Evolutionary conservation across 2,888 invertebrate genomes (phyloP).

Genomic region (Callyntrura sp.): DNA sequence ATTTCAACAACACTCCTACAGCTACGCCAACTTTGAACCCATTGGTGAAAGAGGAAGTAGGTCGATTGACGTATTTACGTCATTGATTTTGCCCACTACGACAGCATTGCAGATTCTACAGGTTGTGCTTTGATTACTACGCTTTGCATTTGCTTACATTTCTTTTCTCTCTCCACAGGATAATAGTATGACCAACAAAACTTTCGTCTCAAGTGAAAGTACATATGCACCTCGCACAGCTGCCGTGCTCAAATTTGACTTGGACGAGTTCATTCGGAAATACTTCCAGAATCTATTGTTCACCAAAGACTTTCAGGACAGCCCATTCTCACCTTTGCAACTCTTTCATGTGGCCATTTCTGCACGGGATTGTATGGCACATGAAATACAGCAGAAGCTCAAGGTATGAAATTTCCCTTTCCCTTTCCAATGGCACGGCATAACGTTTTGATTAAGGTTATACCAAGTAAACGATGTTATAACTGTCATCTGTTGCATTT

Average conservation of each 20-base stretch:
- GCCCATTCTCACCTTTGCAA: background rate
- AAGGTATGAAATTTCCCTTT: conserved; percentile 37
- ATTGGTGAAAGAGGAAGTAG: background rate
- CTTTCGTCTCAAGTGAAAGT: background rate
- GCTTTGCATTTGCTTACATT: background rate
- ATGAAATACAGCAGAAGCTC: conserved; percentile 6
- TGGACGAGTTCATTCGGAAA: conserved; percentile 62
- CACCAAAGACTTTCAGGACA: conserved; percentile 17
- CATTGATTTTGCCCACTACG: background rate
- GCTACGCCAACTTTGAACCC: background rate
- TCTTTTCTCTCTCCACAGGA: background rate
- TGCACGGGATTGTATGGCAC: conserved; percentile 48
- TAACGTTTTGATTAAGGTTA: background rate
- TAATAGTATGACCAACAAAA: background rate
- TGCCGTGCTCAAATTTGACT: conserved; percentile 42
- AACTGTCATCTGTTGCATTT: background rate
- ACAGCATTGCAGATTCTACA: background rate
- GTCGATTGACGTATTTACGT: background rate
- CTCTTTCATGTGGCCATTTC: conserved; percentile 35
- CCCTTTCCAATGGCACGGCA: background rate
- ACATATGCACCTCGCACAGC: background rate
- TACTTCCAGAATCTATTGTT: conserved; percentile 28
- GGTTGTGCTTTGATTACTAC: background rate
- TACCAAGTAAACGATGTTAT: background rate
- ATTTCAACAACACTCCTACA: background rate